A percentile compares a stretch with the other conserved stretches of the same genome.
These are phyloP conservation scores for Thalpophila matura DNA, from an alignment of 2,888 invertebrate genomes.

Conservation along the genomic window DNA sequence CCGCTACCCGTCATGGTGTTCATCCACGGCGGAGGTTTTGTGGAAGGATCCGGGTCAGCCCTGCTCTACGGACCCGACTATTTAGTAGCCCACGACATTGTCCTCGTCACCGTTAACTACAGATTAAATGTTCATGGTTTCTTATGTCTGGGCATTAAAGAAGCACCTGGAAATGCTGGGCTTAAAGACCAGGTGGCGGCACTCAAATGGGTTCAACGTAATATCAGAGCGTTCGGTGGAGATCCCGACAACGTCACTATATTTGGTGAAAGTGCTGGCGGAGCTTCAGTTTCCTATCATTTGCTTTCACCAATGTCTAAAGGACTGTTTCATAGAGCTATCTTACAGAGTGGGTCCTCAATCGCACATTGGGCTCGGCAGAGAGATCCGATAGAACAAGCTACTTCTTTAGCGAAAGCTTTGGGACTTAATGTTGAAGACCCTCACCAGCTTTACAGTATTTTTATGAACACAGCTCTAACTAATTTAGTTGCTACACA, in stretches of 20 bases:
- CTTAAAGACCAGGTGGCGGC: conserved; percentile 71
- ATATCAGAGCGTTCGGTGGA: conserved; percentile 70
- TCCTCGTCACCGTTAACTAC: conserved; percentile 63
- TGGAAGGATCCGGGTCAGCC: conserved; percentile 48
- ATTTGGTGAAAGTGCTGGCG: conserved; percentile 72
- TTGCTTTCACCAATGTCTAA: conserved; percentile 64
- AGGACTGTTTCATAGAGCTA: conserved; percentile 69
- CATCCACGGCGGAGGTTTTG: conserved; percentile 67
- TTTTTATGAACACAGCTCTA: conserved; percentile 24
- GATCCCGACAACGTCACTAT: conserved; percentile 70
- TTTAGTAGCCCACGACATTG: conserved; percentile 18
- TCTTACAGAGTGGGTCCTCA: conserved; percentile 69
- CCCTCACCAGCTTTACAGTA: conserved; percentile 13
- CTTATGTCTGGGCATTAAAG: conserved; percentile 67
- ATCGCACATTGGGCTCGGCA: conserved; percentile 63
- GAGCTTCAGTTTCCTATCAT: conserved; percentile 64
- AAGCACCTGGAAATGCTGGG: conserved; percentile 71
- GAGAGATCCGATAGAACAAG: conserved; percentile 14
- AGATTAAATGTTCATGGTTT: conserved; percentile 67
- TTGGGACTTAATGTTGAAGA: conserved; percentile 9
- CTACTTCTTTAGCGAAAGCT: conserved; percentile 15
- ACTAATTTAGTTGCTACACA: conserved; percentile 14
- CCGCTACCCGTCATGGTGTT: conserved; percentile 65
- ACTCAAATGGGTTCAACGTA: conserved; percentile 67
- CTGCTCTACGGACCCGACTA: conserved; percentile 36